phyloP scores from a whole-genome alignment of 2,888 invertebrate genomes.

The Elgonia sp. region DNA sequence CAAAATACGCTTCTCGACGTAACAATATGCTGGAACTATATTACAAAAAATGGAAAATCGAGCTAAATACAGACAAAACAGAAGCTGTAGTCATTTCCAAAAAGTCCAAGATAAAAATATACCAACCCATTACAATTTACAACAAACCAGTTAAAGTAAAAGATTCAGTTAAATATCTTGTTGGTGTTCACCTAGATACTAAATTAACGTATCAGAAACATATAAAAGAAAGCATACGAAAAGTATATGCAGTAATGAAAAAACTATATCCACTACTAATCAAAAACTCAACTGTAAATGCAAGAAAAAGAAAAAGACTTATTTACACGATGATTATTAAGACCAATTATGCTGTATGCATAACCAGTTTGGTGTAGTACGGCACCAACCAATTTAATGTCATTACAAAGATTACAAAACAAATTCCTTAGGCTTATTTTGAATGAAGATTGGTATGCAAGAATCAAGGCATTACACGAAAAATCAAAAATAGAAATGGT shows the following conservation, averaged over 20 bases:
- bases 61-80: constrained; percentile 63
- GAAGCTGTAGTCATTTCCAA: constrained; percentile 55
- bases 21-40: constrained; percentile 52
- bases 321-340: constrained; percentile 77
- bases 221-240: constrained; percentile 68
- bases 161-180: constrained; percentile 76
- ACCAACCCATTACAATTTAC: constrained; percentile 62
- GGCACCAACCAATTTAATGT: too few species aligned
- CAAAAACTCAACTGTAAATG: constrained; percentile 48
- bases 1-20: too few species aligned
- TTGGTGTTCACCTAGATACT: constrained; percentile 75
- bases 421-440: constrained; percentile 39
- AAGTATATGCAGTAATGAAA: constrained; percentile 67
- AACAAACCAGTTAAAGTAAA: not conserved
- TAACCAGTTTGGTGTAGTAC: constrained; percentile 77
- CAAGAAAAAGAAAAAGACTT: constrained; percentile 75
- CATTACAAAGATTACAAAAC: constrained; percentile 75
- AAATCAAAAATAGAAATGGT: too few species aligned
- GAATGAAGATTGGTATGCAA: too few species aligned
- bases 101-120: constrained; percentile 54
- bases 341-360: constrained; percentile 75
- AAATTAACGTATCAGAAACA: constrained; percentile 73
- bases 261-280: constrained; percentile 77
- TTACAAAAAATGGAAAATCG: constrained; percentile 64
- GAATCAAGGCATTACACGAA: too few species aligned